Conservation (phyloP, 2,797 vertebrate species). For the Pipistrellus pygmaeus region DNA sequence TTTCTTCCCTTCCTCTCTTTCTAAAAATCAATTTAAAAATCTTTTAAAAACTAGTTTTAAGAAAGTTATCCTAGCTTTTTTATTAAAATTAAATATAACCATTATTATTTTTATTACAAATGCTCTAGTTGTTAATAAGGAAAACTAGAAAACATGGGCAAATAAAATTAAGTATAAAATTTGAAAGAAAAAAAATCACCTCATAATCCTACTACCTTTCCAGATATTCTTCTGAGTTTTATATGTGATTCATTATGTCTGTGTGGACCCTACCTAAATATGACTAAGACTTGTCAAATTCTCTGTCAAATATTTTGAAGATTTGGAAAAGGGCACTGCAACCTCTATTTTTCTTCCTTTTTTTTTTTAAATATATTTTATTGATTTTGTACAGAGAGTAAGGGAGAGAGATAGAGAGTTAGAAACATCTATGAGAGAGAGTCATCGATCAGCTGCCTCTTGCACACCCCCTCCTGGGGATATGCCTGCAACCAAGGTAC, state of each 20-base stretch:
- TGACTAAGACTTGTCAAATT: not conserved
- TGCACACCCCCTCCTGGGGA: too few relatives aligned
- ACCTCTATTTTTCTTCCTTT: conserved; percentile 29
- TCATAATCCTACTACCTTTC: conserved; percentile 4
- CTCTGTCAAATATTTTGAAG: not conserved
- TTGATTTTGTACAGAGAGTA: too few relatives aligned
- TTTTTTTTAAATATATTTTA: too few relatives aligned
- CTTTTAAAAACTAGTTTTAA: not conserved
- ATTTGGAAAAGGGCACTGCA: not conserved
- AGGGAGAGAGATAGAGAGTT: too few relatives aligned
- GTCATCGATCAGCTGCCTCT: too few relatives aligned
- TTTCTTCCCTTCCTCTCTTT: not conserved
- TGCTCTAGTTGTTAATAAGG: not conserved
- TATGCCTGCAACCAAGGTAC: too few relatives aligned
- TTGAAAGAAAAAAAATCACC: conserved; percentile 4
- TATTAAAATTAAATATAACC: conserved; percentile 52
- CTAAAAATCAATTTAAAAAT: not conserved
- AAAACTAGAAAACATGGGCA: conserved; percentile 61
- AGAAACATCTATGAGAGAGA: too few relatives aligned
- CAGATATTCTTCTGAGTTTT: conserved; percentile 45
- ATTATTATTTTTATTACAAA: conserved; percentile 16
- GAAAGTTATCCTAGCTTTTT: not conserved
- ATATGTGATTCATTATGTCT: not conserved
- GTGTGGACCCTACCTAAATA: not conserved
- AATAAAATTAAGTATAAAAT: conserved; percentile 49